phyloP scores from a whole-genome alignment of 2,797 vertebrate species.

The Limnodromus scolopaceus region DNA sequence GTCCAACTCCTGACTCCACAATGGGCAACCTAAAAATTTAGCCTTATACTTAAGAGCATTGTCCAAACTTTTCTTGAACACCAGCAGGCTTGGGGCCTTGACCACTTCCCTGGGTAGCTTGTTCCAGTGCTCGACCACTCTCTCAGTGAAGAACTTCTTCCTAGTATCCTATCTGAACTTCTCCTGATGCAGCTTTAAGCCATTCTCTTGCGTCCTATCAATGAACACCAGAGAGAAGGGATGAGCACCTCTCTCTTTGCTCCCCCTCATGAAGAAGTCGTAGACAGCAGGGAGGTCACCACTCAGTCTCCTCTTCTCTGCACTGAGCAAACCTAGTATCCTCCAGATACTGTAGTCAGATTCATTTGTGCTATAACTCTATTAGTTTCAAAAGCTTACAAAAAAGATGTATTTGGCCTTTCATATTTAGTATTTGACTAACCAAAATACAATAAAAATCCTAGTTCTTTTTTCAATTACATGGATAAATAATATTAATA shows the following conservation, averaged over 20 bases:
- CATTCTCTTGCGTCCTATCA: rapidly evolving
- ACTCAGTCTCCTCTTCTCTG: neutral
- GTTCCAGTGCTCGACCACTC: neutral
- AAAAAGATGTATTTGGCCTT: neutral
- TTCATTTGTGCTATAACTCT: neutral
- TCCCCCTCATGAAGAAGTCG: neutral
- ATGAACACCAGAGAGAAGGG: neutral
- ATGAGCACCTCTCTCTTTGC: neutral
- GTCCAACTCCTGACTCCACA: neutral
- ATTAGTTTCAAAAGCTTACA: neutral
- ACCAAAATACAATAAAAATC: slow-evolving; percentile 36
- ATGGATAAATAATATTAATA: slow-evolving; percentile 45
- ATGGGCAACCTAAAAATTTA: neutral
- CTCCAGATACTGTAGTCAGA: neutral
- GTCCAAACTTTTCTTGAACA: neutral
- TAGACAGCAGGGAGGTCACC: neutral
- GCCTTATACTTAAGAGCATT: rapidly evolving
- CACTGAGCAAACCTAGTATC: neutral
- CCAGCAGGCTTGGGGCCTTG: neutral
- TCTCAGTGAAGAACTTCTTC: neutral
- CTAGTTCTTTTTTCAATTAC: neutral
- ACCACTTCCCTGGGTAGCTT: neutral
- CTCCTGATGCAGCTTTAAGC: neutral
- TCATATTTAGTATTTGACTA: slow-evolving; percentile 60
- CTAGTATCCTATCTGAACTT: neutral